These are phyloP conservation scores for Oopsacas minuta DNA, from an alignment of 37 sponge, comb jelly and placozoan species.

Conservation along the genomic window DNA sequence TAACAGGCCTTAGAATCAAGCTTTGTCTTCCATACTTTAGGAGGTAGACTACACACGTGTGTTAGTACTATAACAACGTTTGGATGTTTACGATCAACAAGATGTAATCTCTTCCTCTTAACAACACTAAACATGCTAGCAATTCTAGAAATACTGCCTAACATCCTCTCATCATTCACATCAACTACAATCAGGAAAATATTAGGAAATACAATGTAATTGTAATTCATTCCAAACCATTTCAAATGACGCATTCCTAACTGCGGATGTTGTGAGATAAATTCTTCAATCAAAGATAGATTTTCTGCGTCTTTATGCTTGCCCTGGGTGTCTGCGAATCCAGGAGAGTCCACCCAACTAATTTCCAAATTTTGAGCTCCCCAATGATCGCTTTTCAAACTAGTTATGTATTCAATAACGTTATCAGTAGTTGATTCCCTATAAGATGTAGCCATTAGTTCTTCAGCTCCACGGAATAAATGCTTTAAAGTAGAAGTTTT, in stretches of 20 bases:
- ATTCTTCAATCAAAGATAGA: constrained; percentile 5
- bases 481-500: not conserved
- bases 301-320: not conserved
- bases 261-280: not conserved
- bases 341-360: not conserved
- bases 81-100: not conserved
- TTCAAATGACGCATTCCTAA: not conserved
- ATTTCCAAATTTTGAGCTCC: not conserved
- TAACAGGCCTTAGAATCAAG: not conserved
- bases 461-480: not conserved
- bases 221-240: not conserved
- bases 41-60: not conserved
- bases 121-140: not conserved
- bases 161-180: constrained; percentile 13
- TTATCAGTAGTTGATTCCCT: not conserved
- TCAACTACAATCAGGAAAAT: not conserved
- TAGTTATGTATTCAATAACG: not conserved
- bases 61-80: not conserved
- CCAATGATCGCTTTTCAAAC: not conserved
- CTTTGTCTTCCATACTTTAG: not conserved
- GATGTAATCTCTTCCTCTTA: not conserved
- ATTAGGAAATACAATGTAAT: constrained; percentile 5
- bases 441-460: not conserved
- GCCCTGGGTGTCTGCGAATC: not conserved
- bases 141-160: not conserved